Evolutionary conservation across 2,113 vertebrate species (phyloP).

Genomic region (Rhizomys pruinosus): DNA sequence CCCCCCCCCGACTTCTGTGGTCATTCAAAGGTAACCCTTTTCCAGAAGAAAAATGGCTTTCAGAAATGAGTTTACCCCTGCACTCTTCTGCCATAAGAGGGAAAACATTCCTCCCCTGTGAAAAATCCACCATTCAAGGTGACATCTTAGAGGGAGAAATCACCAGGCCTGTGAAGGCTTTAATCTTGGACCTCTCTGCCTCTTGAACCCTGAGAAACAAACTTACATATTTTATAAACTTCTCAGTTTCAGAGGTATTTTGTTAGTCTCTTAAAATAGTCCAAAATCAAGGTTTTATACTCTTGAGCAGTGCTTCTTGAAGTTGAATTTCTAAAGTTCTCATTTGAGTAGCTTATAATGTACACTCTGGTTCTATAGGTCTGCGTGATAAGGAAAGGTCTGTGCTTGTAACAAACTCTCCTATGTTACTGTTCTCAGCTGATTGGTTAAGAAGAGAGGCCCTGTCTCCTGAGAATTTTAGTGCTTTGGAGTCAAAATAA

Average conservation of each 20-base stretch:
- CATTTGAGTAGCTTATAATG: not conserved
- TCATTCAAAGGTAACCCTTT: too few species aligned
- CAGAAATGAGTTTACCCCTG: not conserved
- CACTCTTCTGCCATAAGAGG: not conserved
- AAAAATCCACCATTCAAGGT: not conserved
- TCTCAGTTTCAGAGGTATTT: not conserved
- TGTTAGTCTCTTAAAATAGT: not conserved
- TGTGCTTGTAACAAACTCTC: not conserved
- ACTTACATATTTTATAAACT: not conserved
- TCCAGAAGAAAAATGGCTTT: not conserved
- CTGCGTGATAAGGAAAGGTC: too few species aligned
- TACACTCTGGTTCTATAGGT: not conserved
- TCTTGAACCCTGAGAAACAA: not conserved
- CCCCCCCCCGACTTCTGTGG: too few species aligned
- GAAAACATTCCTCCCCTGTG: not conserved
- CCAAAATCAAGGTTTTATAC: not conserved
- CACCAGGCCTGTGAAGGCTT: not conserved
- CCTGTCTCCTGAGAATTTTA: not conserved
- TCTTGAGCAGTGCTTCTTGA: not conserved
- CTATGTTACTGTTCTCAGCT: not conserved
- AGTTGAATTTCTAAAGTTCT: not conserved
- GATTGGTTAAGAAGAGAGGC: not conserved
- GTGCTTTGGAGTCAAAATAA: not conserved
- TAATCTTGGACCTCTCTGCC: not conserved
- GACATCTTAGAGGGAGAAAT: not conserved